Percentiles rank a stretch among this genome's conserved stretches.
phyloP scores from a whole-genome alignment of 2,888 invertebrate species.

The Pyrrhosoma nymphula region DNA sequence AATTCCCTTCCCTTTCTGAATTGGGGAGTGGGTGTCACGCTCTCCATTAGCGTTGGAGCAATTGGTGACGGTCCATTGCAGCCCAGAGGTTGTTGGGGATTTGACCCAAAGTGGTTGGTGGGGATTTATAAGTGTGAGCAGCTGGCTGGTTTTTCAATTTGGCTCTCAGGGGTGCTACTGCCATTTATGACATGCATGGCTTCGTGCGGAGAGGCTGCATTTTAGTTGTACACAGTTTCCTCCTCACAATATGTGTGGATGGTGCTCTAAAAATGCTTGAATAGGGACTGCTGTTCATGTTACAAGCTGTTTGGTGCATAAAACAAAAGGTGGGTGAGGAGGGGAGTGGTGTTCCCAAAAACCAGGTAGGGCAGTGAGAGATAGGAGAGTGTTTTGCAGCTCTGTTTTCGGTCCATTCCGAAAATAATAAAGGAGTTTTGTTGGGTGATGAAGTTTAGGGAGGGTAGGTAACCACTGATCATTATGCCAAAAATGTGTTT shows the following conservation, averaged over 20 bases:
- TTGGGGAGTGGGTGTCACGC: background rate
- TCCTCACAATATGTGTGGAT: conserved; percentile 30
- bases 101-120: conserved; percentile 24
- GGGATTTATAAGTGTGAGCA: conserved; percentile 4
- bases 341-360: conserved; percentile 65
- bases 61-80: background rate
- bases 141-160: background rate
- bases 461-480: conserved; percentile 7
- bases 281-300: conserved; percentile 19
- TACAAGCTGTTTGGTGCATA: conserved; percentile 46
- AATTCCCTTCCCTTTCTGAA: background rate
- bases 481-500: conserved; percentile 63
- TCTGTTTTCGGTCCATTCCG: conserved; percentile 61
- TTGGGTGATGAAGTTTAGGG: background rate
- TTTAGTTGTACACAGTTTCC: background rate
- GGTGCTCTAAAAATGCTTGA: background rate
- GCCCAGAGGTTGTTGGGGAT: conserved; percentile 31
- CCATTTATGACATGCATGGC: conserved; percentile 28
- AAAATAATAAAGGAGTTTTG: conserved; percentile 50
- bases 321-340: conserved; percentile 9
- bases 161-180: conserved; percentile 60
- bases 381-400: conserved; percentile 23
- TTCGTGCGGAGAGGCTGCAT: background rate
- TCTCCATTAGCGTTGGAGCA: background rate
- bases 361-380: conserved; percentile 49